These are phyloP conservation scores for Aphaenogaster floridana DNA, from an alignment of 1,140 invertebrate species.

Conservation along the genomic window DNA sequence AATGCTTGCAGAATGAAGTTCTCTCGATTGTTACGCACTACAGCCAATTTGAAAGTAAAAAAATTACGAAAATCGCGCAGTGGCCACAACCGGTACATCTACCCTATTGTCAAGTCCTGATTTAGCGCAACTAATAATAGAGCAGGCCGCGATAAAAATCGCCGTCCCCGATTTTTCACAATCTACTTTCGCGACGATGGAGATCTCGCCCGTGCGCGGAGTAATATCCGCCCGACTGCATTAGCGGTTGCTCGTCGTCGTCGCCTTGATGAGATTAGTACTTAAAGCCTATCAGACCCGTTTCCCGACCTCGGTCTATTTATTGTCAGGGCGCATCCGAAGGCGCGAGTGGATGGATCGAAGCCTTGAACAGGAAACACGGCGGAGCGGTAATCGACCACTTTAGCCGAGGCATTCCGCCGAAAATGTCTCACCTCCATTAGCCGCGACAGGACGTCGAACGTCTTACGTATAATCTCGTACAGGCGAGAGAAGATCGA, in stretches of 20 bases:
- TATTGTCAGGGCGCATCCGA: slow-evolving; percentile 50
- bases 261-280: slow-evolving; percentile 60
- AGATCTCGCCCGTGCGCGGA: slow-evolving; percentile 34
- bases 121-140: not conserved
- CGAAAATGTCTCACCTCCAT: slow-evolving; percentile 59
- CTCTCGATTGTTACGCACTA: no score
- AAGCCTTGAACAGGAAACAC: slow-evolving; percentile 11
- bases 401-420: slow-evolving; percentile 51
- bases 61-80: no score
- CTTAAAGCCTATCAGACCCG: slow-evolving; percentile 62
- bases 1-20: no score
- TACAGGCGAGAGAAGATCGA: slow-evolving; percentile 16
- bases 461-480: slow-evolving; percentile 48
- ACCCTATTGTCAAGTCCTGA: not conserved
- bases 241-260: slow-evolving; percentile 47
- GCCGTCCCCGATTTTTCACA: slow-evolving; percentile 18
- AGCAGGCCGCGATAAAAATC: not conserved
- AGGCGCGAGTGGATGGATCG: slow-evolving; percentile 16
- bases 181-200: slow-evolving; percentile 10
- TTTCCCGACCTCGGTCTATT: slow-evolving; percentile 55
- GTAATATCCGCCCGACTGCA: slow-evolving; percentile 53
- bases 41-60: no score
- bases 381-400: slow-evolving; percentile 47
- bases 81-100: no score
- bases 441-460: slow-evolving; percentile 45